phyloP scores from a whole-genome alignment of 92 coral and sea anemone genomes.

The Ricordea florida region DNA sequence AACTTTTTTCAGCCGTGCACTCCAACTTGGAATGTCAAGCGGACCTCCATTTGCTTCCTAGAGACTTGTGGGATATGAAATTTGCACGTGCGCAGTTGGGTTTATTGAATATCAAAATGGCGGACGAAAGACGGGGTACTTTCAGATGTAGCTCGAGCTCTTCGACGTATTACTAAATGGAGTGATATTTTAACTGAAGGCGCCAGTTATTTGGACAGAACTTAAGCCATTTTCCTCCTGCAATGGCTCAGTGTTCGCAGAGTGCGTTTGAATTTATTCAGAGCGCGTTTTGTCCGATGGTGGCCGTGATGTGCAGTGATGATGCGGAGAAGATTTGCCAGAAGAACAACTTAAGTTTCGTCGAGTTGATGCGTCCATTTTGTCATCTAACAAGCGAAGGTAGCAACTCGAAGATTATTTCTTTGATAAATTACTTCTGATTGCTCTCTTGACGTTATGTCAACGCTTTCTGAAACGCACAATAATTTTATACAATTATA shows the following conservation, averaged over 20 bases:
- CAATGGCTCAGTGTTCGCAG: constrained; percentile 97
- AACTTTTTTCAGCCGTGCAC: too few species aligned
- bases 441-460: not conserved
- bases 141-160: not conserved
- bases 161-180: too few species aligned
- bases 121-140: constrained; percentile 53
- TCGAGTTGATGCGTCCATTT: constrained; percentile 94
- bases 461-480: not conserved
- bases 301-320: constrained; percentile 96
- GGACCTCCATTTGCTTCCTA: too few species aligned
- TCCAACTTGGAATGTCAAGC: too few species aligned
- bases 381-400: constrained; percentile 98
- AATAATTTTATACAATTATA: too few species aligned
- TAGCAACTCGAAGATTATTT: constrained; percentile 10
- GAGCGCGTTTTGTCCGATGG: constrained; percentile 94
- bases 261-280: constrained; percentile 90
- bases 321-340: constrained; percentile 93
- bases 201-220: not conserved
- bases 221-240: not conserved
- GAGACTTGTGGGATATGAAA: constrained; percentile 26
- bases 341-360: constrained; percentile 90
- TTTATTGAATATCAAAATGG: constrained; percentile 82
- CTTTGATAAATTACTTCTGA: not conserved
- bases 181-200: too few species aligned
- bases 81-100: constrained; percentile 63